Evolutionary conservation across 2,888 invertebrate species (phyloP).

Genomic region (Diaperis boleti): DNA sequence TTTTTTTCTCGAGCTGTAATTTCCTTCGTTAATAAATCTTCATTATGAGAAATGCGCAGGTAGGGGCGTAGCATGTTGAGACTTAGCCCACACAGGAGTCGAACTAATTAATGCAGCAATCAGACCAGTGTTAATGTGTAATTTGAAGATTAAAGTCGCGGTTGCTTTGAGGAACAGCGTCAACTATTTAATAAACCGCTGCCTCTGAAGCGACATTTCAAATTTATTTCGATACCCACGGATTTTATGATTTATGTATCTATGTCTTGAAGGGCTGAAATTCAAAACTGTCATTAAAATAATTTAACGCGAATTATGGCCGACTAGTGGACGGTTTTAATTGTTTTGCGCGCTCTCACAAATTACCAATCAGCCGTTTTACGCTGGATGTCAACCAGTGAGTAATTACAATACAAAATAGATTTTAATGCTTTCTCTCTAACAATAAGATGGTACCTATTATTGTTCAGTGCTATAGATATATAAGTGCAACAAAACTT

Average conservation of each 20-base stretch:
- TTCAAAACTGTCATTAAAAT: slow-evolving; percentile 35
- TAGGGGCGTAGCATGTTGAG: slow-evolving; percentile 53
- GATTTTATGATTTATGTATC: slow-evolving; percentile 57
- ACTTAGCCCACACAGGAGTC: slow-evolving; percentile 57
- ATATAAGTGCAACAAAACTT: too few relatives aligned
- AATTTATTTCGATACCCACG: slow-evolving; percentile 61
- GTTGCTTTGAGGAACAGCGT: slow-evolving; percentile 56
- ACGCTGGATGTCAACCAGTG: too few relatives aligned
- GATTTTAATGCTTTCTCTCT: too few relatives aligned
- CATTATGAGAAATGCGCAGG: slow-evolving; percentile 54
- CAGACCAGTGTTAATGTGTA: slow-evolving; percentile 59
- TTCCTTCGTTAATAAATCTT: slow-evolving; percentile 52
- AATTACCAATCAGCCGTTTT: too few relatives aligned
- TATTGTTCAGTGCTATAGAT: too few relatives aligned
- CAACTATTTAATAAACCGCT: slow-evolving; percentile 57
- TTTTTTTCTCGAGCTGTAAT: slow-evolving; percentile 31
- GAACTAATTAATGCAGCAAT: slow-evolving; percentile 58
- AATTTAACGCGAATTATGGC: slow-evolving; percentile 33
- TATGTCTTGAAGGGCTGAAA: slow-evolving; percentile 43
- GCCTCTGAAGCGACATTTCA: slow-evolving; percentile 54
- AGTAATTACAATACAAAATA: too few relatives aligned
- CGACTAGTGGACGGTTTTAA: too few relatives aligned
- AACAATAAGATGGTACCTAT: too few relatives aligned
- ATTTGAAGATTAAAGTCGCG: slow-evolving; percentile 61
- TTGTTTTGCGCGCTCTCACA: too few relatives aligned